Percentiles rank a stretch among this genome's conserved stretches.
Conservation (phyloP, 2,113 vertebrate genomes). For the Machaerirhynchus nigripectus region DNA sequence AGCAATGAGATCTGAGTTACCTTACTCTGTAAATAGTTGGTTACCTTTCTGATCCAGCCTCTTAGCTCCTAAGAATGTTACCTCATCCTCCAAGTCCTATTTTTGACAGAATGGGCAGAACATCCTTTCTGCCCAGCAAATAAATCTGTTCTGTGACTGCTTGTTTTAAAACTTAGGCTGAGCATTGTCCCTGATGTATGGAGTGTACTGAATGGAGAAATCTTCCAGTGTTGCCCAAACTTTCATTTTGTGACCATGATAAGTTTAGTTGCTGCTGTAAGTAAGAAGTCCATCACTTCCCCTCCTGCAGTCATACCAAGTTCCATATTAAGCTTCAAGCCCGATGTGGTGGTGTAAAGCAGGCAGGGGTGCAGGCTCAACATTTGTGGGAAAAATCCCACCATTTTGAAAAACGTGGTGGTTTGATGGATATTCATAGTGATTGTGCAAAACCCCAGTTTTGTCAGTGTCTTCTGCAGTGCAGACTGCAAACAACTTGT, state of each 20-base stretch:
- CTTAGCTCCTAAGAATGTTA: background rate
- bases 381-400: background rate
- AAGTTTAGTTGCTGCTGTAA: background rate
- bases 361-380: background rate
- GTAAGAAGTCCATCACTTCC: background rate
- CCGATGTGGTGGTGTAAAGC: background rate
- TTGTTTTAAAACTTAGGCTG: background rate
- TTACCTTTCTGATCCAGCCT: background rate
- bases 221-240: background rate
- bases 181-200: background rate
- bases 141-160: background rate
- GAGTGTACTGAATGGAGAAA: background rate
- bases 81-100: background rate
- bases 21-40: background rate
- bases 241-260: background rate
- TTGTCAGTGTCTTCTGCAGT: background rate
- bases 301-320: background rate
- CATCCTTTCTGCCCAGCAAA: background rate
- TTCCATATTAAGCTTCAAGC: background rate
- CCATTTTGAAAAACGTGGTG: background rate
- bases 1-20: background rate
- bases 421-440: background rate
- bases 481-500: background rate
- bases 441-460: background rate
- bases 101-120: background rate